Evolutionary conservation across 2,113 vertebrate species (phyloP), one percentile per base, ranked within the genome.

Genomic region (Cephalopterus ornatus): DNA sequence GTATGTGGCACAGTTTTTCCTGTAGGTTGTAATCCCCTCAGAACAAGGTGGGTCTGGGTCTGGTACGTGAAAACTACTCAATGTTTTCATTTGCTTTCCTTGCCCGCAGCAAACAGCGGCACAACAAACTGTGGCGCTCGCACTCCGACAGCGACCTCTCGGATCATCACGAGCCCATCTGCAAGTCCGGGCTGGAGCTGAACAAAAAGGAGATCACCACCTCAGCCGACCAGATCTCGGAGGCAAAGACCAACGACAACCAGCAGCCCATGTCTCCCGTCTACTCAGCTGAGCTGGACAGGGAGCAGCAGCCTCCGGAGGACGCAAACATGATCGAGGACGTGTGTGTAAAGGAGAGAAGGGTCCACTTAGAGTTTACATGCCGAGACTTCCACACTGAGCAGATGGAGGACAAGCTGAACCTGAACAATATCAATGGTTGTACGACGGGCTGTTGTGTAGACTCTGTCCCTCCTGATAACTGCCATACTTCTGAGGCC

Each of bases 61-160:
- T 59, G 59, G 12, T 32, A 0, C 12, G 8, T 61, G 55, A 46
- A 56, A 88, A 21, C 68, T 9, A 5, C 58, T 89, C 73, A 73
- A 0, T 32, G 13, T 75, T 49, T 32, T 59, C 32, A 4, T 66
- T 68, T 68, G 62, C 73, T 85, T 41, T 88, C 96, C 83, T 86
- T 53, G 52, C 96, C 82, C 14, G 2, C 98, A 99, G 99, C 98
- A 99, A 99, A 96, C 99, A 99, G 94, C 97, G 99, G 13, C 99
- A 99, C 90, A 99, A 99, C 87, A 99, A 99, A 84, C 98, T 99
- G 24, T 99, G 99, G 99, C 98, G 99, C 76, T 99, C 99, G 0
- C 99, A 99, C 97, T 99, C 99, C 0, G 99, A 99, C 77, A 98
- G 99, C 1, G 99, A 99, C 96, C 98, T 99, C 47, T 99, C 99